A percentile compares a stretch with the other conserved stretches of the same genome.
These are phyloP conservation scores for Elephantulus edwardii DNA, from an alignment of 2,113 vertebrate genomes.

Conservation along the genomic window DNA sequence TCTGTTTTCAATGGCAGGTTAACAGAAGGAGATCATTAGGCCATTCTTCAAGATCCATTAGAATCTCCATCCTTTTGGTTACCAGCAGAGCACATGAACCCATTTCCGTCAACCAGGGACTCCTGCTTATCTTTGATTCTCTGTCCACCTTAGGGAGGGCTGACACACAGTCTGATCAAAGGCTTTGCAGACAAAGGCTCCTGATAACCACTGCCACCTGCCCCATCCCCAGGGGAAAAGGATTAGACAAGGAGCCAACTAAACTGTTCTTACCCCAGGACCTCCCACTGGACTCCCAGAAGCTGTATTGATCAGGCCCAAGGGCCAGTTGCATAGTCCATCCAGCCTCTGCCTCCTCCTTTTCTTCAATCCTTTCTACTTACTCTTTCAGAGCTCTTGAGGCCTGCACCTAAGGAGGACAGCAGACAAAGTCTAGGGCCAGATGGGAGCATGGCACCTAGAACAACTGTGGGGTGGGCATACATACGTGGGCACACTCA, in stretches of 20 bases:
- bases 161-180: neutral
- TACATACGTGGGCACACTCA: neutral
- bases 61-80: neutral
- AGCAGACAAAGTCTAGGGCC: conserved; percentile 28
- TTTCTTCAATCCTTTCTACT: neutral
- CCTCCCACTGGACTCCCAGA: neutral
- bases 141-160: neutral
- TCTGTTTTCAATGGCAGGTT: neutral
- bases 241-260: neutral
- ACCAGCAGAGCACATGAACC: neutral
- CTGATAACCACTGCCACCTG: neutral
- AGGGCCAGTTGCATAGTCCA: neutral
- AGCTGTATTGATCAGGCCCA: neutral
- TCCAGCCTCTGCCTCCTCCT: neutral
- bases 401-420: neutral
- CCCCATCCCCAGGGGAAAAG: neutral
- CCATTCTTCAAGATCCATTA: neutral
- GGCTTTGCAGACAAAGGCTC: neutral
- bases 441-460: too few species aligned
- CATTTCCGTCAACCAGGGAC: neutral
- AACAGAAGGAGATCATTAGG: neutral
- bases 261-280: neutral
- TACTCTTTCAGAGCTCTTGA: neutral
- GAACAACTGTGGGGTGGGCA: neutral
- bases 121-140: neutral